Evolutionary conservation across 2,797 vertebrate species (phyloP), one percentile per base, ranked within the genome.

Genomic region (Microctenopoma lineatum): DNA sequence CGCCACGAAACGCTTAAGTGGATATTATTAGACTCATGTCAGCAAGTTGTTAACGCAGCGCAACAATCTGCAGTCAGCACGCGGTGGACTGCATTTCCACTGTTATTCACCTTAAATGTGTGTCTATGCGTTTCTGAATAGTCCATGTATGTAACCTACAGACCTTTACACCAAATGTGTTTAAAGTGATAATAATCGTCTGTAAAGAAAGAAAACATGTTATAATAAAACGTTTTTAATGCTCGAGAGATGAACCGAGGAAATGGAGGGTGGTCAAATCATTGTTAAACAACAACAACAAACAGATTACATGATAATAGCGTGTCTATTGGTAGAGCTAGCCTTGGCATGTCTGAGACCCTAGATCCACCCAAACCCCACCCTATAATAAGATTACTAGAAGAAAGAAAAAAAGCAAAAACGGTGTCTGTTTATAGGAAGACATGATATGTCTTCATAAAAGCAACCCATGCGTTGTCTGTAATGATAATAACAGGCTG

Each of bases 331-430:
- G n/a, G 38, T 18, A 54, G 41, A 26, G 3, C 4, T 7, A 29
- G 5, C 6, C 32, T 12, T 71, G 34, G 9, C 53, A 8, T 54
- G 51, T 62, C 60, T 8, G 13, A 15, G 25, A 52, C 46, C 52
- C 38, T 48, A 57, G 32, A 42, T n/a, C 32, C 73, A 61, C 63
- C 60, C 52, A 72, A 34, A 44, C 59, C 45, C 58, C 67, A 72
- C 70, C 70, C 66, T 52, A 5, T 8, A 56, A 38, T 39, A 56
- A 27, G 6, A 42, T 44, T 36, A 6, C 13, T 56, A 32, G 0
- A n/a, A 45, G n/a, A 45, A 9, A 45, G n/a, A 45, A 45, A 45
- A 45, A 44, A 2, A 44, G 15, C 15, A 7, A 44, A 16, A 16
- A 16, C 15, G 2, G 15, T 38, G 12, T 38, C 36, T 12, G 36